These are phyloP conservation scores for Drosophila infuscata DNA, from an alignment of 2,888 invertebrate genomes.

Conservation along the genomic window DNA sequence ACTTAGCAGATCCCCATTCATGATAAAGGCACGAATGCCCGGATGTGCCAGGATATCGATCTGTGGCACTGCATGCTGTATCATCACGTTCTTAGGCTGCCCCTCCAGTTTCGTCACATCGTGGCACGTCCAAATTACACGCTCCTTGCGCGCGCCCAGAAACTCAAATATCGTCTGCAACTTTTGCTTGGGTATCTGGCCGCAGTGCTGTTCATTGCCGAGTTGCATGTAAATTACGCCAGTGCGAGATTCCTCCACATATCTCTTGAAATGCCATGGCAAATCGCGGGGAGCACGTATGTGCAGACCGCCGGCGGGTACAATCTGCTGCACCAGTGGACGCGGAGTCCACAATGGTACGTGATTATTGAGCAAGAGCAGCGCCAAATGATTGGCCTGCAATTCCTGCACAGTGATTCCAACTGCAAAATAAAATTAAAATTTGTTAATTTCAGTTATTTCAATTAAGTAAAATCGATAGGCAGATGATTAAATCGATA, in stretches of 20 bases:
- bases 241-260: conserved; percentile 84
- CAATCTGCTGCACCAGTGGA: conserved; percentile 85
- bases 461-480: neutral
- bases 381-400: conserved; percentile 84
- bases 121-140: conserved; percentile 86
- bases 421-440: conserved; percentile 27
- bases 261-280: conserved; percentile 84
- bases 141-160: conserved; percentile 83
- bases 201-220: conserved; percentile 85
- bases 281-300: conserved; percentile 84
- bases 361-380: conserved; percentile 86
- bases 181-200: conserved; percentile 83
- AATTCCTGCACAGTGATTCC: conserved; percentile 81
- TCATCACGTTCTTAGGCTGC: conserved; percentile 84
- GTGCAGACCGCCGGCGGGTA: conserved; percentile 87
- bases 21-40: conserved; percentile 84
- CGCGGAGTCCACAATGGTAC: conserved; percentile 85
- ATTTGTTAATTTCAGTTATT: neutral
- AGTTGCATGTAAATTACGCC: conserved; percentile 86
- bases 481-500: neutral
- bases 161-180: conserved; percentile 81
- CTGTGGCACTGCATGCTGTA: conserved; percentile 86
- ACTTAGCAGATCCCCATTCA: conserved; percentile 84
- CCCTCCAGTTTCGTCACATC: conserved; percentile 82
- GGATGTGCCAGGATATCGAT: conserved; percentile 86